Base-by-base conservation (phyloP, 92 coral and sea anemone genomes). In the Paramuricea clavata region DNA sequence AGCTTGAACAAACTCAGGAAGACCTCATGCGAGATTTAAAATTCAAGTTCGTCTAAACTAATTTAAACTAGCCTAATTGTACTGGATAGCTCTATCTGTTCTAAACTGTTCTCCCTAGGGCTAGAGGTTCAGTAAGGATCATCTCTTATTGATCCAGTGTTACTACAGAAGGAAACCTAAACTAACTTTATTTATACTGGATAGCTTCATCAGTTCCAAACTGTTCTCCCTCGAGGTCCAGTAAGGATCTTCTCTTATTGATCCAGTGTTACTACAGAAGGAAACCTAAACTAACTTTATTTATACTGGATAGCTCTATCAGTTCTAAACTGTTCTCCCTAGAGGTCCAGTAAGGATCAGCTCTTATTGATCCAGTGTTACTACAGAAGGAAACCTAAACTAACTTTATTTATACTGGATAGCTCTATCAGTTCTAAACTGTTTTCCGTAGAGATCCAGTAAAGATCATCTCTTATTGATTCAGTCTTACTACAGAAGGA, bases 1-100 rank as follows among this genome's bases (percentile, higher is more conserved):
- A 94, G 69, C 85, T 91, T 9, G 95, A 96, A 70, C 99, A 96
- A 70, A 95, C 97, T 23, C 99, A 91, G 50, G 99, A 96, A 81
- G 99, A 96, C 30, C 93, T 96, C 47, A 93, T 95, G 0, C 87
- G 97, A 69, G 98, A 96, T 59, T 83, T 96, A 17, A 96, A 96
- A 75, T 92, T 96, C 15, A 96, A 96, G 99, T 94, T 56, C 90
- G 98, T 54, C 19, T 54, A 54, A 47, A 47, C 17, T 47, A 5
- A n/a, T n/a, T n/a, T n/a, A n/a, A n/a, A n/a, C n/a, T n/a, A n/a
- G n/a, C n/a, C n/a, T n/a, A n/a, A 36, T 36, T 36, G 16, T 15
- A 52, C 61, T 52, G 61, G 21, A 16, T 0, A 11, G 61, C 23
- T 52, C 61, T 60, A 26, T 60, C 31, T 0, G 33, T 60, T 22